Evolutionary conservation across 2,888 invertebrate species (phyloP).

Genomic region (Pristionchus arcanus): DNA sequence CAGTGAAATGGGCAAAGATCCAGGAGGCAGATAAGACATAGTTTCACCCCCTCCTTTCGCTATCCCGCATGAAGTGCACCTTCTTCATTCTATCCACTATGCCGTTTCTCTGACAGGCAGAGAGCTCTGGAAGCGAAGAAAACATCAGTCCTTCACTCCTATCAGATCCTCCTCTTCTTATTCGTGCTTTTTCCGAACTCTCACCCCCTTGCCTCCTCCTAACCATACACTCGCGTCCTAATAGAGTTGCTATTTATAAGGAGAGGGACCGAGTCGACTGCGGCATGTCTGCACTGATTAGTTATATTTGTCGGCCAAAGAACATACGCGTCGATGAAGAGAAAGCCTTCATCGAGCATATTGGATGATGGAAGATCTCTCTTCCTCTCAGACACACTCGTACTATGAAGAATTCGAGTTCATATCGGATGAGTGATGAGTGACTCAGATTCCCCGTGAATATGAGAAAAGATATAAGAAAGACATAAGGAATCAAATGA

Average conservation of each 20-base stretch:
- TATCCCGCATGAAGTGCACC: not conserved
- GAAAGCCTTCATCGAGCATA: not conserved
- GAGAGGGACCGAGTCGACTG: not conserved
- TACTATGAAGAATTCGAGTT: not conserved
- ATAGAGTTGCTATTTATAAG: conserved; percentile 47
- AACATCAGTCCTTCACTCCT: not conserved
- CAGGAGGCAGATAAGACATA: not conserved
- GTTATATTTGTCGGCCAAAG: not conserved
- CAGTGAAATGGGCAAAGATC: not conserved
- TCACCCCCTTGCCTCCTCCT: not conserved
- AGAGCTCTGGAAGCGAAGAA: not conserved
- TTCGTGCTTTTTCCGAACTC: conserved; percentile 2
- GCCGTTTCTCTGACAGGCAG: not conserved
- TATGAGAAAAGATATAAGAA: not conserved
- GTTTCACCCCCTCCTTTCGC: not conserved
- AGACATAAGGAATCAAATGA: not conserved
- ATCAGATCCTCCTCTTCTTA: conserved; percentile 6
- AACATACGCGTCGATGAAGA: not conserved
- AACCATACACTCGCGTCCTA: conserved; percentile 41
- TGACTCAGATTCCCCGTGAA: not conserved
- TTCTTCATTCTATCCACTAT: not conserved
- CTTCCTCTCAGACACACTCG: not conserved
- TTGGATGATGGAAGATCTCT: not conserved
- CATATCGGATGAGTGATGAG: not conserved
- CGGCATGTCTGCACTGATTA: not conserved